A percentile compares a stretch with the other conserved stretches of the same genome.
Evolutionary conservation across 2,888 invertebrate genomes (phyloP).

Genomic region (Mellilla xanthometata): DNA sequence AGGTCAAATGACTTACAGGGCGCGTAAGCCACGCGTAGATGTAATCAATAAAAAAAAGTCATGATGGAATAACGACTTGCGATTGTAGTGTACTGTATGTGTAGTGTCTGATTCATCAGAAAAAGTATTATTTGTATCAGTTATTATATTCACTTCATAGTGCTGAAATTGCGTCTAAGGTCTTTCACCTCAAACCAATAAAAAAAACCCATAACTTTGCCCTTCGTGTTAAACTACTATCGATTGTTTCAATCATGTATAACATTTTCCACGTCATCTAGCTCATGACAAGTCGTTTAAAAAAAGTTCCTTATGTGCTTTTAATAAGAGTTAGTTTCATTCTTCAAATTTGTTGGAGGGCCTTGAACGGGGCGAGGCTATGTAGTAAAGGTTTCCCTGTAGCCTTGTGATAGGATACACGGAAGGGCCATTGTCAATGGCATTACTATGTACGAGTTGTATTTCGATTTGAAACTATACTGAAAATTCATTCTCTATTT

Average conservation of each 20-base stretch:
- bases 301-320: not conserved
- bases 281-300: not conserved
- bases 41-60: too few relatives aligned
- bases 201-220: constrained; percentile 3
- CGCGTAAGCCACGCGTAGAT: too few relatives aligned
- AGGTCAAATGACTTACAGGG: too few relatives aligned
- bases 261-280: constrained; percentile 1
- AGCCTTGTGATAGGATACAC: constrained; percentile 7
- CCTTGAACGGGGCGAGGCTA: constrained; percentile 11
- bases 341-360: not conserved
- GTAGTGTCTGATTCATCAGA: too few relatives aligned
- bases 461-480: too few relatives aligned
- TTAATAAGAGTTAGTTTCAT: constrained; percentile 9
- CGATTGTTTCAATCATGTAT: constrained; percentile 13
- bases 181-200: constrained; percentile 5
- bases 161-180: too few relatives aligned
- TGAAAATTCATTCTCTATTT: too few relatives aligned
- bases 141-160: too few relatives aligned
- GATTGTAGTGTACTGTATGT: too few relatives aligned
- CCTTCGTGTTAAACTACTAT: constrained; percentile 8
- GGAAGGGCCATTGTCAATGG: constrained; percentile 15
- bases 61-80: too few relatives aligned
- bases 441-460: not conserved
- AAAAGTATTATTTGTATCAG: too few relatives aligned
- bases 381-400: constrained; percentile 17